Conservation (phyloP, 1,140 invertebrate species). For the Sycobia sp. region DNA sequence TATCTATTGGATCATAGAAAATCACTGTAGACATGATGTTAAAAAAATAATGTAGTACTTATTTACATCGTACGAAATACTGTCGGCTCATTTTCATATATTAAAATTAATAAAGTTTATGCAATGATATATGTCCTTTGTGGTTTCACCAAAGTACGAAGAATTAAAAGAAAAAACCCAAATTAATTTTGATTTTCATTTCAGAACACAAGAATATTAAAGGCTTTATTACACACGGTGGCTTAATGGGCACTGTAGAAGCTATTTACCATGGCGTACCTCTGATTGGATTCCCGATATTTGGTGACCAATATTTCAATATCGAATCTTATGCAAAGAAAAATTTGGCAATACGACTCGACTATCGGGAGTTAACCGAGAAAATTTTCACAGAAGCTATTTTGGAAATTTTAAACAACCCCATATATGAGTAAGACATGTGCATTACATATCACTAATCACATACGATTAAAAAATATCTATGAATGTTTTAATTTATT, state of each 20-base stretch:
- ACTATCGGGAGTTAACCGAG: constrained; percentile 51
- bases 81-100: too few species aligned
- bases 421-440: constrained; percentile 46
- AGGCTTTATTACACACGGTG: constrained; percentile 74
- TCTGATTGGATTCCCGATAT: constrained; percentile 12
- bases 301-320: constrained; percentile 21
- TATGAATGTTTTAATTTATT: too few species aligned
- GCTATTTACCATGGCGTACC: constrained; percentile 12
- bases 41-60: too few species aligned
- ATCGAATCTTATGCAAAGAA: background rate
- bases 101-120: too few species aligned
- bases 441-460: too few species aligned
- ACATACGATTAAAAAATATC: too few species aligned
- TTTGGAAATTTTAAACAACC: constrained; percentile 47
- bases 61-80: too few species aligned
- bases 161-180: too few species aligned
- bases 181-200: constrained; percentile 39
- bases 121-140: too few species aligned
- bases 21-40: too few species aligned
- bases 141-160: too few species aligned
- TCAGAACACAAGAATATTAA: constrained; percentile 71
- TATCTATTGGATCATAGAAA: too few species aligned
- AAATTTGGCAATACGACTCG: constrained; percentile 44
- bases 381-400: constrained; percentile 46
- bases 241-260: constrained; percentile 73